A percentile compares a stretch with the other conserved stretches of the same genome.
These are phyloP conservation scores for Garra rufa DNA, from an alignment of 2,113 vertebrate genomes.

Conservation along the genomic window DNA sequence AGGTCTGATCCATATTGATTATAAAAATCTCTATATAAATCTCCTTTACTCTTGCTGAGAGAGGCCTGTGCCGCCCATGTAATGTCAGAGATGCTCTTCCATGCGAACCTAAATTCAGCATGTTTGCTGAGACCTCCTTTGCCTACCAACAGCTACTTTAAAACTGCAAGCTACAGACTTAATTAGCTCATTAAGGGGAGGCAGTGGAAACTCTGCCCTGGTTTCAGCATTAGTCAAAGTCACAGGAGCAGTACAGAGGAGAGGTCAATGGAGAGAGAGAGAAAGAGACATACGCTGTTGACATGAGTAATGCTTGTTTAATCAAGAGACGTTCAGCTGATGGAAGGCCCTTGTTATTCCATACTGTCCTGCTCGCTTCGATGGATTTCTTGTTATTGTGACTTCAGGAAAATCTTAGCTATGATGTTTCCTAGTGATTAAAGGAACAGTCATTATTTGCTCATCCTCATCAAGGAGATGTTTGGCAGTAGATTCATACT, in stretches of 20 bases:
- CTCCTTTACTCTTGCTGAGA: no score
- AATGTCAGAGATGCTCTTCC: neutral
- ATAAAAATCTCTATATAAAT: no score
- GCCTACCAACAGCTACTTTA: constrained; percentile 25
- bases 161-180: constrained; percentile 26
- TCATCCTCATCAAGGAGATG: neutral
- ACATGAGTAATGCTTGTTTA: constrained; percentile 39
- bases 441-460: neutral
- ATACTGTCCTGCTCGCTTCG: neutral
- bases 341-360: constrained; percentile 1
- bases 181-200: constrained; percentile 53
- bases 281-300: constrained; percentile 25
- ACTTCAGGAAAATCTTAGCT: neutral
- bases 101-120: neutral
- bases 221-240: constrained; percentile 45
- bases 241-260: constrained; percentile 32
- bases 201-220: constrained; percentile 26
- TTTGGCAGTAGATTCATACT: neutral
- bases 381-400: constrained; percentile 7
- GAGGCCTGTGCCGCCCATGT: neutral
- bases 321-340: neutral
- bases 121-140: neutral
- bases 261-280: constrained; percentile 38
- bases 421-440: neutral
- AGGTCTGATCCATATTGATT: no score